phyloP scores from a whole-genome alignment of 2,888 invertebrate genomes.

The Limnephilus rhombicus region DNA sequence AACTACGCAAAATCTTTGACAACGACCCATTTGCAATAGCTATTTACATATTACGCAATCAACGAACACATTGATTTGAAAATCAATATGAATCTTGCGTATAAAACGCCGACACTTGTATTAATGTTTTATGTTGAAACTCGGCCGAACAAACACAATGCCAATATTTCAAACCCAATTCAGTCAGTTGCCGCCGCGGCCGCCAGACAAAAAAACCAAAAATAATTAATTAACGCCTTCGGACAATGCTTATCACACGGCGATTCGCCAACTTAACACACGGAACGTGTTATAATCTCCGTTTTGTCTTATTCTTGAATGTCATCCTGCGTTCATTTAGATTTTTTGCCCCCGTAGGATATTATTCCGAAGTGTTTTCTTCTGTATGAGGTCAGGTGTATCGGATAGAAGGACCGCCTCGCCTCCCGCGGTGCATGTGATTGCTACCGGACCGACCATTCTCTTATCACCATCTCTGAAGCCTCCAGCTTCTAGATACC shows the following conservation, averaged over 20 bases:
- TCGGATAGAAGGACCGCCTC: constrained; percentile 52
- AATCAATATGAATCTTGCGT: background rate
- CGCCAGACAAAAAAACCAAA: background rate
- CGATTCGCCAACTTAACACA: constrained; percentile 52
- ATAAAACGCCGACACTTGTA: background rate
- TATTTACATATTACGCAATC: background rate
- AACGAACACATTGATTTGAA: background rate
- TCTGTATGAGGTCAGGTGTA: constrained; percentile 60
- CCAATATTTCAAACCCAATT: constrained; percentile 19
- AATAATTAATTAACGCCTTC: constrained; percentile 45
- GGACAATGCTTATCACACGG: constrained; percentile 44
- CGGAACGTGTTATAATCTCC: constrained; percentile 45
- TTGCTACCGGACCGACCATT: constrained; percentile 62
- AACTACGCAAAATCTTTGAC: background rate
- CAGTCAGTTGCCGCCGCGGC: constrained; percentile 27
- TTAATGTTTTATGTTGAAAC: background rate
- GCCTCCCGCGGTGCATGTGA: constrained; percentile 60
- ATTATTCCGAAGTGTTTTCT: constrained; percentile 37
- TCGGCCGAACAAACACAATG: constrained; percentile 27
- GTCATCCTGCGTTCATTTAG: constrained; percentile 63
- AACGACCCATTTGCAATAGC: background rate
- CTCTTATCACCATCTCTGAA: constrained; percentile 50
- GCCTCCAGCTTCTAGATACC: background rate
- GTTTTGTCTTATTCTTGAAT: constrained; percentile 63
- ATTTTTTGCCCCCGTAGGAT: constrained; percentile 48